A percentile compares a stretch with the other conserved stretches of the same genome.
phyloP scores from a whole-genome alignment of 2,113 vertebrate genomes.

The Hipposideros armiger region DNA sequence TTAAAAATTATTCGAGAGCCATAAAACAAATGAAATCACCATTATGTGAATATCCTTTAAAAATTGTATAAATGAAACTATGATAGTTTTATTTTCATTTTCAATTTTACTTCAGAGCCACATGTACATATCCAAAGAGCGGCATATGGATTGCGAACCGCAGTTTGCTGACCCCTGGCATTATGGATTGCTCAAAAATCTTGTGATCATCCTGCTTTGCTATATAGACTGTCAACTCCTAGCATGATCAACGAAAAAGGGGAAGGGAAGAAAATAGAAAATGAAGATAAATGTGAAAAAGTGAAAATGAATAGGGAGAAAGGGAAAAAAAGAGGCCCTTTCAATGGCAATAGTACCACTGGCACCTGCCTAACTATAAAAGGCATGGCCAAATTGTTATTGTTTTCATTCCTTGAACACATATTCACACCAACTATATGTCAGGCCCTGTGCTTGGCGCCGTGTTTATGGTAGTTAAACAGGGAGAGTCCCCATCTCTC shows the following conservation, averaged over 20 bases:
- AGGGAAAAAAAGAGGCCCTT: background rate
- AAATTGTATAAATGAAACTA: no score
- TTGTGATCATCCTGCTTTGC: background rate
- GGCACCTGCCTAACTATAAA: background rate
- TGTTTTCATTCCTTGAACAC: background rate
- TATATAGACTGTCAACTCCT: background rate
- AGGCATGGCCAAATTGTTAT: background rate
- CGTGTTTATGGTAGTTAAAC: background rate
- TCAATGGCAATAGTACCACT: background rate
- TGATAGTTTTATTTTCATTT: no score
- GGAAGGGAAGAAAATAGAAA: constrained; percentile 2
- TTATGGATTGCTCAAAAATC: background rate
- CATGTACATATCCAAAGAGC: no score
- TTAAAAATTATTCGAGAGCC: no score
- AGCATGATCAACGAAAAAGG: background rate
- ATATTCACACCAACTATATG: background rate
- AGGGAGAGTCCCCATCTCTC: background rate
- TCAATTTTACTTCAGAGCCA: no score
- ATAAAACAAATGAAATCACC: no score
- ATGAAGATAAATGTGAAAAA: background rate
- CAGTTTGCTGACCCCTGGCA: background rate
- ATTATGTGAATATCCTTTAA: no score
- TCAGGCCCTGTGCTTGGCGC: background rate
- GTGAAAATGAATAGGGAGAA: constrained; percentile 24
- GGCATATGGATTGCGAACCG: no score